Base-by-base conservation (phyloP, 2,113 vertebrate genomes). In the Collichthys lucidus region DNA sequence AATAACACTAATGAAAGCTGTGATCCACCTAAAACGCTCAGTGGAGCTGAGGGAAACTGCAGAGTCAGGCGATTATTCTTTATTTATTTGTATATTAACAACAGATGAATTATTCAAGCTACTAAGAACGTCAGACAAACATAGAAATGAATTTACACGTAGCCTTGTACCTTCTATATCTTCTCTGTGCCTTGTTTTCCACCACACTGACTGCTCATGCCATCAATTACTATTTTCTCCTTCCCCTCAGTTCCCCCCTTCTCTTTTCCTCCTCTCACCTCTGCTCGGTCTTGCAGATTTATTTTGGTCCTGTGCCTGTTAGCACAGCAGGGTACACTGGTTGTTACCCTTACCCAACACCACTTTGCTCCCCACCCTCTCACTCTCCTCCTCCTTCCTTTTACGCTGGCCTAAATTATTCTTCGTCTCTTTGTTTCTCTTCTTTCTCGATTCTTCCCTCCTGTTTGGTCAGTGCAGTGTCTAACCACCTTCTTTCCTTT, bases 251-350 rank as follows among this genome's bases (percentile, higher is more conserved):
- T 15, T 12, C 7, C 11, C 56, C 15, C 52, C 55, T 49, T 31
- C 52, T 60, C 57, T 78, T 63, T 49, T 31, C 52, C 40, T 61
- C 56, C n/a, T 44, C 74, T 86, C 88, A 84, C 76, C 83, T 72
- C 80, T 79, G 66, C 83, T 78, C 57, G 4, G 76, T 82, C 71
- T 90, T 75, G 79, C 79, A 64, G 76, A 80, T 89, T 86, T 92
- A 89, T 91, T 91, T 91, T 84, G 67, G 90, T 82, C 65, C 68
- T 80, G 68, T 86, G 65, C 72, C 86, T 88, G 86, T 89, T 83
- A 87, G 82, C 61, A 67, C 53, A 71, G 67, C 47, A 29, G 73
- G 11, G 35, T 62, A 70, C 15, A 5, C 12, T 57, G 2, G 47
- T 75, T 80, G 64, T 79, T 80, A 75, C 31, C 50, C 57, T 74